phyloP scores from a whole-genome alignment of 2,797 vertebrate genomes.

The Leptodactylus fallax region DNA sequence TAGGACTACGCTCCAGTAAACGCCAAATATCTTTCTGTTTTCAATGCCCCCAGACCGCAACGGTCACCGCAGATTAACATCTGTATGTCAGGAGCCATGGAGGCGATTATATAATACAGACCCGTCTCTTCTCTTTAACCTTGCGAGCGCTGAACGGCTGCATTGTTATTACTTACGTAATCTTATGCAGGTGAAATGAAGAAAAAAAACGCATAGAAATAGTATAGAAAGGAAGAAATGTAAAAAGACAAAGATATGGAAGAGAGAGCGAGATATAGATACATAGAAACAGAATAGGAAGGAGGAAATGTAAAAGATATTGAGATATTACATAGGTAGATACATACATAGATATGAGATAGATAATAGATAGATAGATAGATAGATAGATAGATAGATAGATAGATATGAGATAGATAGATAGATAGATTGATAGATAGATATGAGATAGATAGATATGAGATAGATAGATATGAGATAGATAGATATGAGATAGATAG shows the following conservation, averaged over 20 bases:
- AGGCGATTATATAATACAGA: not conserved
- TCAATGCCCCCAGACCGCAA: not conserved
- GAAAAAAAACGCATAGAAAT: not conserved
- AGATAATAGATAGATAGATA: not conserved
- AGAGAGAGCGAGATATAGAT: not conserved
- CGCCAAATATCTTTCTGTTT: not conserved
- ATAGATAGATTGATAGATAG: not conserved
- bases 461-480: not conserved
- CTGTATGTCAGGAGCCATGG: not conserved
- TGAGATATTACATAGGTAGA: not conserved
- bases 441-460: not conserved
- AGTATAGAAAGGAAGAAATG: not conserved
- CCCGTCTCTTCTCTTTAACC: not conserved
- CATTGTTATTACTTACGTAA: not conserved
- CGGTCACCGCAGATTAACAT: not conserved
- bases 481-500: too few species aligned
- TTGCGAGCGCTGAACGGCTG: not conserved
- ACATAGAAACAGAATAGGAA: too few species aligned
- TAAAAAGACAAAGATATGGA: not conserved
- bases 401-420: not conserved
- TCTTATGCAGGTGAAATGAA: too few species aligned
- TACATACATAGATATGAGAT: not conserved
- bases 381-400: conserved; percentile 1
- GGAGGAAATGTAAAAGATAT: too few species aligned
- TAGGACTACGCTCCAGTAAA: not conserved